Conservation (phyloP, 2,888 invertebrate genomes). For the Agonopterix heracliana region DNA sequence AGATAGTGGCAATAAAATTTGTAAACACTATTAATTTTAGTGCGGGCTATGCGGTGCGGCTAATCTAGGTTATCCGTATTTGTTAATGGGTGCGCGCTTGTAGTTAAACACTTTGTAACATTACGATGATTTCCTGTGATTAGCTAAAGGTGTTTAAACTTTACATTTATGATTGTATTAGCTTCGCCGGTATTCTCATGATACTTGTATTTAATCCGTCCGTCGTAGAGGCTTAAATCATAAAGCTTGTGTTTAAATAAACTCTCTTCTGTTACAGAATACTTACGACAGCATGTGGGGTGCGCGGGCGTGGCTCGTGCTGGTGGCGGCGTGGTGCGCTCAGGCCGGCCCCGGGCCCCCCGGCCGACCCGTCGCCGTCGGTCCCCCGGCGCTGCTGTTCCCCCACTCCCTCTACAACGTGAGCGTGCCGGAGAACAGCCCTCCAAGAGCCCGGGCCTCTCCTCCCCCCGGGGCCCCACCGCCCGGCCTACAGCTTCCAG, state of each 20-base stretch:
- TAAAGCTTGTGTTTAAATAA: too few relatives aligned
- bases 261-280: too few relatives aligned
- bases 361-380: constrained; percentile 11
- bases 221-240: too few relatives aligned
- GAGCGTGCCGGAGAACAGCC: constrained; percentile 93
- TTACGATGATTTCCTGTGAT: too few relatives aligned
- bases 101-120: too few relatives aligned
- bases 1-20: not conserved
- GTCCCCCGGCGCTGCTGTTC: constrained; percentile 76
- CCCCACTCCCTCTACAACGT: constrained; percentile 87
- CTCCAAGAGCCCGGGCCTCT: constrained; percentile 89
- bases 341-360: constrained; percentile 43
- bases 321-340: constrained; percentile 46
- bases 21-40: constrained; percentile 1
- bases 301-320: constrained; percentile 44
- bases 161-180: too few relatives aligned
- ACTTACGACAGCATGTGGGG: constrained; percentile 16
- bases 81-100: not conserved
- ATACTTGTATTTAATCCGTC: too few relatives aligned
- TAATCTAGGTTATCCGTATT: constrained; percentile 4
- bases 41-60: not conserved
- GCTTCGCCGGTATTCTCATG: too few relatives aligned
- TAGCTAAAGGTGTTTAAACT: too few relatives aligned
- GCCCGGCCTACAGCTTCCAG: constrained; percentile 82
- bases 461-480: constrained; percentile 83